A percentile compares a stretch with the other conserved stretches of the same genome.
Evolutionary conservation across 2,113 vertebrate genomes (phyloP).

Genomic region (Salvelinus alpinus): DNA sequence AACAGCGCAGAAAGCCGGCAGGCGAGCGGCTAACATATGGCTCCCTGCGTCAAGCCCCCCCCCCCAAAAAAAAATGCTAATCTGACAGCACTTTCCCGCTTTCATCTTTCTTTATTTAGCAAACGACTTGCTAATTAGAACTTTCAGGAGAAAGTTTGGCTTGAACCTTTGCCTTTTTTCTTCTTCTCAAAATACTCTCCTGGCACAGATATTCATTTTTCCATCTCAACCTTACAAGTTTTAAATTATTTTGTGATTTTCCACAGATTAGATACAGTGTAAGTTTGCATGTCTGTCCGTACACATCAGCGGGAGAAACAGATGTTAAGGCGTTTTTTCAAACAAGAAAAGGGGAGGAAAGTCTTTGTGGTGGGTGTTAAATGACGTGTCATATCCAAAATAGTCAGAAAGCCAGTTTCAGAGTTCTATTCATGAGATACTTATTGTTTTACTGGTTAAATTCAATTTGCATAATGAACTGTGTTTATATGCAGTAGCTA

Average conservation of each 20-base stretch:
- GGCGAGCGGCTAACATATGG: conserved; percentile 22
- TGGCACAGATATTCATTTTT: conserved; percentile 21
- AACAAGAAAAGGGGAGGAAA: neutral
- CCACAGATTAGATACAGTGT: conserved; percentile 19
- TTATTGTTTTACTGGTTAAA: neutral
- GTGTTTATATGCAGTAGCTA: neutral
- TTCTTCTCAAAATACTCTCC: neutral
- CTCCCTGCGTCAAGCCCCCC: conserved; percentile 13
- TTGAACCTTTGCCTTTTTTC: neutral
- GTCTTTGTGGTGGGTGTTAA: conserved; percentile 10
- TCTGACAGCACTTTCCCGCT: conserved; percentile 28
- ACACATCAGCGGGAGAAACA: conserved; percentile 15
- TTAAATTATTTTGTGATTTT: conserved; percentile 44
- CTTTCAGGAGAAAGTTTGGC: conserved; percentile 9
- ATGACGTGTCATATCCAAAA: conserved; percentile 23
- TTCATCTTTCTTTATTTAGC: conserved; percentile 54
- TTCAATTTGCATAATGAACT: neutral
- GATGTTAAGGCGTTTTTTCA: conserved; percentile 10
- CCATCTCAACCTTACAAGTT: conserved; percentile 12
- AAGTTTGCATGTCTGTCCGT: conserved; percentile 17
- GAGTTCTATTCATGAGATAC: neutral
- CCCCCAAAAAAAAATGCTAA: conserved; percentile 36
- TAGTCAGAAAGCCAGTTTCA: conserved; percentile 14
- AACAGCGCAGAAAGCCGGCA: neutral
- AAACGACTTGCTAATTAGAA: conserved; percentile 56